Evolutionary conservation across 2,113 vertebrate genomes (phyloP).

Genomic region (Notiomystis cincta): DNA sequence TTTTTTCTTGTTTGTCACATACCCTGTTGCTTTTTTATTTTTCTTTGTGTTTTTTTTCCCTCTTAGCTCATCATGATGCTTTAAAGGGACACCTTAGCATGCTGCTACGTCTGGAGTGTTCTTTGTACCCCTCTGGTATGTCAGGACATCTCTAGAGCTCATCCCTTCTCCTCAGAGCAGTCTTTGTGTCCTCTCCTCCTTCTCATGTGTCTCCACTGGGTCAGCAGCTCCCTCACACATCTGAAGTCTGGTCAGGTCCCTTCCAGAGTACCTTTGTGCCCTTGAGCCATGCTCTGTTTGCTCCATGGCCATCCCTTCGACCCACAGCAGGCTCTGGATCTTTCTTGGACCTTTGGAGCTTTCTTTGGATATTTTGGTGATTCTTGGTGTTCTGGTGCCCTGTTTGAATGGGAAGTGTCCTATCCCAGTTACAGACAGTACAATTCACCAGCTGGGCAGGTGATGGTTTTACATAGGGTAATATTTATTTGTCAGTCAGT

Average conservation of each 20-base stretch:
- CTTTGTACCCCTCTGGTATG: background rate
- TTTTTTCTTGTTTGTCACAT: background rate
- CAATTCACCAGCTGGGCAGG: background rate
- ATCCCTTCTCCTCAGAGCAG: background rate
- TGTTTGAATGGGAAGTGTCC: background rate
- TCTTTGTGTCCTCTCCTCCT: background rate
- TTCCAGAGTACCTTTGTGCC: background rate
- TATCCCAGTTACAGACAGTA: background rate
- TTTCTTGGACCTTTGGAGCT: background rate
- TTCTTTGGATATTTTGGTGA: background rate
- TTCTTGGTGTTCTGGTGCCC: background rate
- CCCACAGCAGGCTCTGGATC: background rate
- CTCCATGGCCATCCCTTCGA: background rate
- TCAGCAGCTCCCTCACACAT: background rate
- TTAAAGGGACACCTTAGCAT: background rate
- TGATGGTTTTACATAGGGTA: background rate
- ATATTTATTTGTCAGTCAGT: constrained; percentile 15
- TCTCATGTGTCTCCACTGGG: background rate
- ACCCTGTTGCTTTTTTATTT: background rate
- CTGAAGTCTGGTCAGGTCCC: background rate
- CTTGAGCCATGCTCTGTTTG: background rate
- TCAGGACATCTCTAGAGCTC: background rate
- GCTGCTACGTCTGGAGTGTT: background rate
- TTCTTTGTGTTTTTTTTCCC: background rate
- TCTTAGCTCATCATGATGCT: background rate